Evolutionary conservation across 2,113 vertebrate genomes (phyloP).

Genomic region (Nestor notabilis): DNA sequence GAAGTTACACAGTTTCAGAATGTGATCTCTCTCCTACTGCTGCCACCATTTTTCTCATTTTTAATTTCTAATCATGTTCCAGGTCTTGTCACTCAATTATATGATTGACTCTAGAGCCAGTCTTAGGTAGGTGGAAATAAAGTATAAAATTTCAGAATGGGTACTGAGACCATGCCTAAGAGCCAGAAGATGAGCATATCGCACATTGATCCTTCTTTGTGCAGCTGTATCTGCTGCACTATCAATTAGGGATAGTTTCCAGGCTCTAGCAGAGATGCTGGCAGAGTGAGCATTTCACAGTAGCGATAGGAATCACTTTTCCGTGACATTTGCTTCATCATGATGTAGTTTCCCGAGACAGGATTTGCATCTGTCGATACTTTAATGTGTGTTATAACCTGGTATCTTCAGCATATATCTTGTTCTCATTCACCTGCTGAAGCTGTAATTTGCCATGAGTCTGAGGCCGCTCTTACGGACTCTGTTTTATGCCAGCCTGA

Average conservation of each 20-base stretch:
- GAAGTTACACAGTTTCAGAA: not conserved
- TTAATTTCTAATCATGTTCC: not conserved
- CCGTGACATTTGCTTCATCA: not conserved
- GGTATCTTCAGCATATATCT: not conserved
- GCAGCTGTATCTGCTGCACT: not conserved
- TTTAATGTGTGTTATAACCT: not conserved
- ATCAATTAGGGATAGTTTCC: not conserved
- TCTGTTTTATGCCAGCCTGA: not conserved
- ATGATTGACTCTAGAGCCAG: not conserved
- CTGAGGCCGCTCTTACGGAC: not conserved
- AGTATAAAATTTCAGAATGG: not conserved
- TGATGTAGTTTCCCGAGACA: not conserved
- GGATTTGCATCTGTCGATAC: not conserved
- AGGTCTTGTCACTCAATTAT: not conserved
- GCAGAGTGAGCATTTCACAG: not conserved
- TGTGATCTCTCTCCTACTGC: not conserved
- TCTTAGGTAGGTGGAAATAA: not conserved
- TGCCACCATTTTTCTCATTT: not conserved
- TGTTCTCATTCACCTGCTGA: not conserved
- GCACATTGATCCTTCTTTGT: not conserved
- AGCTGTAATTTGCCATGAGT: not conserved
- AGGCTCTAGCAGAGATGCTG: not conserved
- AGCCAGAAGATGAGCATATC: not conserved
- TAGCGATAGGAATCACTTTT: not conserved
- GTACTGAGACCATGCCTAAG: not conserved